Evolutionary conservation across 2,113 vertebrate species (phyloP), one percentile per base, ranked within the genome.

Genomic region (Neodon shergylaensis): DNA sequence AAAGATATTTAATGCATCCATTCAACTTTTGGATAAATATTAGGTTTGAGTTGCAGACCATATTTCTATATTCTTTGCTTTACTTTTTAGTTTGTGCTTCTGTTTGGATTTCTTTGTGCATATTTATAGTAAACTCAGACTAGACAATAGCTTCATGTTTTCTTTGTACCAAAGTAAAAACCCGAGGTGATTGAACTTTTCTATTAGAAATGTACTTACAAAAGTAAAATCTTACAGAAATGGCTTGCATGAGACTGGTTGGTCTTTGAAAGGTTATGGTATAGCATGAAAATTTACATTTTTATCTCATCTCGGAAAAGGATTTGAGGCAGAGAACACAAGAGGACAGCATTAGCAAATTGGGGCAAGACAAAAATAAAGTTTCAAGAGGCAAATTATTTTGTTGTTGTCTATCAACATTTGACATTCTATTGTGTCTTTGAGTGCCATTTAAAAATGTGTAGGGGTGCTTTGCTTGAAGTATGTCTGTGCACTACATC

Each of bases 21-120:
- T 92, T 97, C 95, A 85, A 72, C 44, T 95, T 85, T 88, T 84
- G 73, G 54, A 91, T n/a, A 93, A 91, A 94, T 89, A 84, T 85
- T 68, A 92, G 28, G 81, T 88, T 86, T 93, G 79, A 96, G 36
- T 22, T 39, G 22, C 2, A 84, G 85, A 85, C 31, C 91, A 77
- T 74, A 78, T 90, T 90, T 97, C 44, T 91, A 36, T 96, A 31
- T 74, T 85, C 66, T 95, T 95, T 91, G 68, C 36, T 66, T 91
- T 96, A 19, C 44, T 76, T 88, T 95, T 96, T 58, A 89, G 68
- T 91, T 85, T 95, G 81, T 78, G n/a, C 42, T 81, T 94, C 83
- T 82, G 31, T 73, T 72, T 90, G 12, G 17, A 72, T 93, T 92
- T 66, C 28, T 87, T 94, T 92, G 58, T 85, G 65, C 44, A 94